Base-by-base conservation (phyloP, 2,113 vertebrate genomes). In the Haemorhous mexicanus region DNA sequence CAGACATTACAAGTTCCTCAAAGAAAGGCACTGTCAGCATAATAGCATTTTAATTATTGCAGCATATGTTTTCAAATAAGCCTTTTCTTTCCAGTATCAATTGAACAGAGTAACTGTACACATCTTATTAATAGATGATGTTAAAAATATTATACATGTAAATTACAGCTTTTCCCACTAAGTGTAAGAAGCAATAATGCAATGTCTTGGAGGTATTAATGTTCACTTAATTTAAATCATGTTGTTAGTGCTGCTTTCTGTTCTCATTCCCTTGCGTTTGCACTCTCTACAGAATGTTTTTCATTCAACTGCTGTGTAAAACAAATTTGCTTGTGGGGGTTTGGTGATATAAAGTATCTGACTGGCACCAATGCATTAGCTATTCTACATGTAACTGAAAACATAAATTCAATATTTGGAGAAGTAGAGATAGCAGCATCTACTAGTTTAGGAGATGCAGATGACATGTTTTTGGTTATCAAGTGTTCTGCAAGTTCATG, bases 21-120 rank as follows among this genome's bases (percentile, higher is more conserved):
- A 89, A 98, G 96, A 97, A 98, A 96, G 83, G 93, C 90, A 74
- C 83, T 87, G 97, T 98, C 98, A 98, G 98, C 97, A 95, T 95
- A 98, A 97, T 43, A 95, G 61, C 89, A 84, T 94, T 97, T 97
- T 98, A 98, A 98, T 98, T 97, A 97, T 90, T 76, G 49, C 47
- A 96, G 92, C 96, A 89, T 94, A 86, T 96, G 95, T 95, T 97
- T 95, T 90, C 94, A 66, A 95, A 79, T 59, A 69, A 89, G 74
- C 83, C 73, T 96, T 97, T 94, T 97, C 95, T 97, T 97, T 89
- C 94, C 23, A 72, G 68, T 91, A 80, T 82, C 91, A 76, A 88
- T 59, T 58, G 94, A 90, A 87, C 44, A 70, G 77, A 53, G 69
- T 88, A 84, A 79, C 87, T 58, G 44, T 56, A 50, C 46, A 37